Conservation (phyloP, 1,140 invertebrate species). For the Rhynchophorus ferrugineus region DNA sequence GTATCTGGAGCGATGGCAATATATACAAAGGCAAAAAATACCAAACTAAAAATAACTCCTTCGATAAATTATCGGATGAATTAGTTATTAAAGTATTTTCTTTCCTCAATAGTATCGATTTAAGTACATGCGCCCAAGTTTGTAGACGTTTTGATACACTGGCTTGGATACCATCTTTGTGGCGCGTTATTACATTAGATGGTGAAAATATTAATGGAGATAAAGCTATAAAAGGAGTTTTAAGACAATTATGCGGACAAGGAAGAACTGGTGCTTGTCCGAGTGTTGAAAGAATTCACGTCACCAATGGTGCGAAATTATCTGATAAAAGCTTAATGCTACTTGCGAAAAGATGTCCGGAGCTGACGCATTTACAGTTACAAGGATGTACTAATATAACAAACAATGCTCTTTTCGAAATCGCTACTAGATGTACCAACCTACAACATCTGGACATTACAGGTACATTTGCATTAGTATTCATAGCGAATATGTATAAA, state of each 20-base stretch:
- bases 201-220: slow-evolving; percentile 60
- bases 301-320: slow-evolving; percentile 66
- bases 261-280: slow-evolving; percentile 51
- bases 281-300: slow-evolving; percentile 56
- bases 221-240: slow-evolving; percentile 57
- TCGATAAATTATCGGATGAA: slow-evolving; percentile 49
- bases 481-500: background rate
- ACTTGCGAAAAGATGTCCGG: slow-evolving; percentile 62
- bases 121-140: slow-evolving; percentile 72
- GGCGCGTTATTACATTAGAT: slow-evolving; percentile 60
- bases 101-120: slow-evolving; percentile 67
- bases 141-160: slow-evolving; percentile 74
- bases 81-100: slow-evolving; percentile 57
- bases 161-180: slow-evolving; percentile 72
- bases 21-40: slow-evolving; percentile 34
- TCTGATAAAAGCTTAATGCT: slow-evolving; percentile 64
- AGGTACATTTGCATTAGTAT: slow-evolving; percentile 43
- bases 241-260: slow-evolving; percentile 51
- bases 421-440: slow-evolving; percentile 58
- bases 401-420: slow-evolving; percentile 57
- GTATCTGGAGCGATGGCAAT: slow-evolving; percentile 34
- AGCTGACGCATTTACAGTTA: slow-evolving; percentile 62
- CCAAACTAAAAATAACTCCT: slow-evolving; percentile 40
- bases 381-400: slow-evolving; percentile 61
- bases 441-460: slow-evolving; percentile 68